Base-by-base conservation (phyloP, 2,113 vertebrate genomes). In the Falco punctatus region DNA sequence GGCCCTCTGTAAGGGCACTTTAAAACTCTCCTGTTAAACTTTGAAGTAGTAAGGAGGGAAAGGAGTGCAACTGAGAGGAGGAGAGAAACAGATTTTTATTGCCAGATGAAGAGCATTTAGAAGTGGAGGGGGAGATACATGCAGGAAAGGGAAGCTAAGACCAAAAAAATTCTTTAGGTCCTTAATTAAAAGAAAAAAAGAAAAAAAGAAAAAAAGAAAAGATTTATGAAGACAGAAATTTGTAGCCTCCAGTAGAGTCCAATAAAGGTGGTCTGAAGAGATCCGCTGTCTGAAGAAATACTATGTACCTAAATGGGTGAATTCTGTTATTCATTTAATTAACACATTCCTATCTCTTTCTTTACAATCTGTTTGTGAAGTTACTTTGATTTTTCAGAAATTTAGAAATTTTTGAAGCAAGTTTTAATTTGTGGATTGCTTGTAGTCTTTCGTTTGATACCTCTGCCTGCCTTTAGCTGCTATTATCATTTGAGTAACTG, bases 1-100 rank as follows among this genome's bases (percentile, higher is more conserved):
- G 65, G 81, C 62, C 90, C 72, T 91, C 71, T 92, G 83, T 92
- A 93, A 97, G 66, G 91, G n/a, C 28, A 91, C 81, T 83, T 96
- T 85, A 89, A 94, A 96, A 93, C 70, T 88, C 92, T 86, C 65
- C 35, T 94, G 72, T 61, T 90, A 86, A 97, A 97, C 79, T 96
- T 96, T 65, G 78, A 84, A 81, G 80, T 71, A 86, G 44, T 75
- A 87, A 52, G 71, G 18, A 93, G 51, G 32, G 35, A 96, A 97
- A 95, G 35, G 94, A 81, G 65, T 59, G 54, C 15, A 90, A 59
- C 28, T 62, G 24, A 51, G 38, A 84, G 84, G n/a, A 46, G 15
- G 11, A 86, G 52, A 88, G 18, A 86, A 57, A 75, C 19, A 44
- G 23, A 49, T 67, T 83, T 81, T 88, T 90, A 40, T 49, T 86